Base-by-base conservation (phyloP, 2,797 vertebrate genomes). In the Intellagama lesueurii region DNA sequence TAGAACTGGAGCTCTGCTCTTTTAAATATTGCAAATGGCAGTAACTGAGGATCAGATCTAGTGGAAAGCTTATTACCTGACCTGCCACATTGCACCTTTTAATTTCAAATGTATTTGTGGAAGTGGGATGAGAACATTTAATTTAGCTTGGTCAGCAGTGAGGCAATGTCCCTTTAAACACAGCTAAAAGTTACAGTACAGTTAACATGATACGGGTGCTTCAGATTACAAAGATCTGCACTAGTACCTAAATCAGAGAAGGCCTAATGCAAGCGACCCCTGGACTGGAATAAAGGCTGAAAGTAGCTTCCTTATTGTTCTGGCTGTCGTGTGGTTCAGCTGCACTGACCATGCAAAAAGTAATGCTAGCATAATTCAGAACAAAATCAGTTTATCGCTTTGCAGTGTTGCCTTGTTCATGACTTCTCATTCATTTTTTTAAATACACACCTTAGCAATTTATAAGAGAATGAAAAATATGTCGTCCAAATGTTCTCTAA, bases 141-240 rank as follows among this genome's bases (percentile, higher is more conserved):
- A 81, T n/a, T 68, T 28, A 66, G 44, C 44, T 82, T 86, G 11
- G 32, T 60, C 30, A 77, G 17, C 72, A 56, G 14, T 82, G 72
- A 82, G 30, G 70, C 69, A 82, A 68, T 69, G 72, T 77, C 40
- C 60, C 6, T 88, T 75, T 56, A 56, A 56, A 56, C 17, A 47
- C 35, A 76, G 80, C 72, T 66, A 77, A n/a, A 88, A 64, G 68
- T 76, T 88, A n/a, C 72, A 26, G 72, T 77, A 47, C 35, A 69
- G 28, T 5, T 77, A 44, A 83, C 35, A 26, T 70, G 64, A 83
- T 47, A 87, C 69, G 5, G 8, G 32, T 83, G n/a, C 8, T 35
- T 89, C 64, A 44, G 28, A 56, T 87, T 82, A 44, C 84, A 87
- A 52, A 40, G 1, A 17, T 68, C 81, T 44, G n/a, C 40, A 86